Evolutionary conservation across 2,113 vertebrate genomes (phyloP).

Genomic region (Typhlomys cinereus): DNA sequence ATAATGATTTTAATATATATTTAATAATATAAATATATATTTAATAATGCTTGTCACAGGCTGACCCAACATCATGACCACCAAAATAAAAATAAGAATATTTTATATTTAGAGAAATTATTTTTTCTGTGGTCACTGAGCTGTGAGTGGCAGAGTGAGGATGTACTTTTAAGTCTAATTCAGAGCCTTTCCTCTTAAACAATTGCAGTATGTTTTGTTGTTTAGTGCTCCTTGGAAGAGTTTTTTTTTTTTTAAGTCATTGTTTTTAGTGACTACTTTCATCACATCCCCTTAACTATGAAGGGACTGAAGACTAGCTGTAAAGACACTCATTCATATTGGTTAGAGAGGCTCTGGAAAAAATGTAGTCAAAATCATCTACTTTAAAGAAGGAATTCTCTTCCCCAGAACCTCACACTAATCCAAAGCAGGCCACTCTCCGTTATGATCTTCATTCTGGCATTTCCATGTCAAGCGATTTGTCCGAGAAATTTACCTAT

Average conservation of each 20-base stretch:
- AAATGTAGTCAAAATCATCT: not conserved
- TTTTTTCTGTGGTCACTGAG: not conserved
- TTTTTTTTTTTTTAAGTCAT: no score
- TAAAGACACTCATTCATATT: not conserved
- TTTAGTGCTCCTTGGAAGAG: not conserved
- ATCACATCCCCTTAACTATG: not conserved
- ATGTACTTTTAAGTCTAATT: not conserved
- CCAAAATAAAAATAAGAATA: not conserved
- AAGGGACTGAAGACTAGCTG: not conserved
- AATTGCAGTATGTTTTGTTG: not conserved
- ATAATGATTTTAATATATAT: not conserved
- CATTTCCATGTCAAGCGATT: not conserved
- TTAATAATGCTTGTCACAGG: accelerated
- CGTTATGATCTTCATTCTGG: not conserved
- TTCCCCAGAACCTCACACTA: not conserved
- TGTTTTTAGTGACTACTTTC: not conserved
- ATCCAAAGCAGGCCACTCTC: not conserved
- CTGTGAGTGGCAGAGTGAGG: not conserved
- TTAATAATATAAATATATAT: no score
- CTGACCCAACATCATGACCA: not conserved
- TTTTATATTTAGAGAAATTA: not conserved
- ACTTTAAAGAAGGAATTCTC: not conserved
- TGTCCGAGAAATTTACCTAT: not conserved
- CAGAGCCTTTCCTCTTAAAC: slow-evolving; percentile 25
- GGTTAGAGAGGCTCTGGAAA: not conserved